Evolutionary conservation across 2,888 invertebrate species (phyloP), one percentile per base, ranked within the genome.

Genomic region (Dicyrtoma fusca): DNA sequence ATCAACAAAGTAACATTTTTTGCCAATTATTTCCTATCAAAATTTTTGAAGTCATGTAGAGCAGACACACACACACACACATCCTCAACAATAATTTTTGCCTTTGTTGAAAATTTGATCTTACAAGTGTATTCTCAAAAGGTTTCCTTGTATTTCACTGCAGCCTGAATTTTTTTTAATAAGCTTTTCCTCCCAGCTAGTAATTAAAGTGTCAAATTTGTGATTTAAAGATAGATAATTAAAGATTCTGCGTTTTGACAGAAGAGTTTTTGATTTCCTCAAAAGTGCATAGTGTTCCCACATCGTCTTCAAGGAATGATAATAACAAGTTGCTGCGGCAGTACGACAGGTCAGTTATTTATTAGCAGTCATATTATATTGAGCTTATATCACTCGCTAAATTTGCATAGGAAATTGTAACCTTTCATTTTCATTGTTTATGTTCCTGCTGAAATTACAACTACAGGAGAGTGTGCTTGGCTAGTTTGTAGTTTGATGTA

Each of bases 331-430:
- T 34, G 34, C 34, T 34, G 34, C 34, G 8, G 34, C 34, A 34
- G 34, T 34, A 34, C 34, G 34, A 53, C 53, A 19, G 53, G 13
- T 53, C 53, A 53, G 53, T n/a, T 53, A 11, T 23, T 34, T 34
- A 34, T 34, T 34, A 34, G 8, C 34, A 34, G 34, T 34, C 34
- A 34, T 19, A 17, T 19, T 53, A 34, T 19, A 17, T 19, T 53
- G 21, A 11, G n/a, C 53, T 53, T 17, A 53, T 53, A 53, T 53
- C 53, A 59, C 25, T 59, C n/a, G 26, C 1, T 14, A 14, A 59
- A 59, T 59, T 34, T 59, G 59, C 59, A 59, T 59, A 34, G 26
- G 26, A 26, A 25, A 59, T 59, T 59, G 34, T 25, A 59, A 23
- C 59, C 34, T 59, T 59, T 59, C 59, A 10, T 25, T 59, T 25